Percentiles rank a stretch among this genome's conserved stretches.
Conservation (phyloP, 2,888 invertebrate species). For the Nemotelus pantherinus region DNA sequence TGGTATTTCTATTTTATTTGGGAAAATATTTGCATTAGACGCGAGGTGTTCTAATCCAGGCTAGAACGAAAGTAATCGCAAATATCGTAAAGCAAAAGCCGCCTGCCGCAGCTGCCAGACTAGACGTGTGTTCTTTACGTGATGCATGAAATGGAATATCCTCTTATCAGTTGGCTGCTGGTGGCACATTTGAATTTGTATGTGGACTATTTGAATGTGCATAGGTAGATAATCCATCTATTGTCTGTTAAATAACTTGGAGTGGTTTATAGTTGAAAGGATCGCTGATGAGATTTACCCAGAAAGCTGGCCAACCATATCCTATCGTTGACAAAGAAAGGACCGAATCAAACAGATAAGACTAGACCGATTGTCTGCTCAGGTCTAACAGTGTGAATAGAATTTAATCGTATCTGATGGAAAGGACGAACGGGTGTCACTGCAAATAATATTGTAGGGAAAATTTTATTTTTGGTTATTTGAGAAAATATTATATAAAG, state of each 20-base stretch:
- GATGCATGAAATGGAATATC: constrained; percentile 27
- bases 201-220: constrained; percentile 11
- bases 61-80: neutral
- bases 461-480: too few relatives aligned
- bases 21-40: neutral
- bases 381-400: too few relatives aligned
- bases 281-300: constrained; percentile 18
- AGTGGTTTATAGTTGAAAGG: neutral
- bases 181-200: neutral
- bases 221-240: neutral
- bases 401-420: too few relatives aligned
- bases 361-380: too few relatives aligned
- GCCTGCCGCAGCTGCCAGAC: neutral
- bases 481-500: too few relatives aligned
- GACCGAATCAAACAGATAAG: too few relatives aligned
- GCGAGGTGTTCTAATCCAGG: neutral
- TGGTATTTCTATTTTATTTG: neutral
- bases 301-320: too few relatives aligned
- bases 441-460: too few relatives aligned
- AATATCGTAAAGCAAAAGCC: too few relatives aligned
- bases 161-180: neutral
- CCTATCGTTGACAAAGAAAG: too few relatives aligned
- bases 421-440: too few relatives aligned
- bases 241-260: constrained; percentile 20
- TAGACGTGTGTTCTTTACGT: neutral